phyloP scores from a whole-genome alignment of 2,113 vertebrate genomes.

The Pituophis catenifer region DNA sequence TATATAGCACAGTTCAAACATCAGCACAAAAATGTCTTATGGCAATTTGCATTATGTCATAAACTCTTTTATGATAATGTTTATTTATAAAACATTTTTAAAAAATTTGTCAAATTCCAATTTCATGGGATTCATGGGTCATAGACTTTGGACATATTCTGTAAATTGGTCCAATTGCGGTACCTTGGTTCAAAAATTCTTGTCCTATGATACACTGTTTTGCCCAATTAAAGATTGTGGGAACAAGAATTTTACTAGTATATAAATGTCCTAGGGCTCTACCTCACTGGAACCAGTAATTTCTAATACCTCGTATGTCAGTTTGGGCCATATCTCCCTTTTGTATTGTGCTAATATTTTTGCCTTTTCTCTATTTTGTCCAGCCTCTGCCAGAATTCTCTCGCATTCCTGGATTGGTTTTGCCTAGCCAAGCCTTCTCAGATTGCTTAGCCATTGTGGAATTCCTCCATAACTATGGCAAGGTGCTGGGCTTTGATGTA shows the following conservation, averaged over 20 bases:
- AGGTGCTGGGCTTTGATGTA: conserved; percentile 84
- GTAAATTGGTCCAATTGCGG: not conserved
- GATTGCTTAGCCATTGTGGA: conserved; percentile 88
- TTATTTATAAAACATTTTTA: not conserved
- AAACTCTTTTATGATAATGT: not conserved
- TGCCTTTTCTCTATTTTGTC: not conserved
- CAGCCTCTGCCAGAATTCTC: conserved; percentile 86
- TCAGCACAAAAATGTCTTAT: not conserved
- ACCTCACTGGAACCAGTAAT: not conserved
- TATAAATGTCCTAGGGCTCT: not conserved
- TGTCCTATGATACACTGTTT: not conserved
- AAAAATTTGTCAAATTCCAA: not conserved
- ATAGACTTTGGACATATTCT: not conserved
- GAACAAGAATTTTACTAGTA: not conserved
- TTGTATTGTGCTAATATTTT: not conserved
- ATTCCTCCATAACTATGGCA: conserved; percentile 91
- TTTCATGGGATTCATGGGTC: not conserved
- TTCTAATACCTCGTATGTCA: not conserved
- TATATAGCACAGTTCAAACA: not conserved
- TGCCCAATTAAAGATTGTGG: not conserved
- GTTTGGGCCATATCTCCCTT: not conserved
- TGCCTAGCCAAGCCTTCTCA: conserved; percentile 84
- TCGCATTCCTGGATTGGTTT: conserved; percentile 83
- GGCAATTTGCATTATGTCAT: not conserved
- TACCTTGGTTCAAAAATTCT: not conserved